Conservation (phyloP, 2,113 vertebrate species). For the Sceloporus undulatus region DNA sequence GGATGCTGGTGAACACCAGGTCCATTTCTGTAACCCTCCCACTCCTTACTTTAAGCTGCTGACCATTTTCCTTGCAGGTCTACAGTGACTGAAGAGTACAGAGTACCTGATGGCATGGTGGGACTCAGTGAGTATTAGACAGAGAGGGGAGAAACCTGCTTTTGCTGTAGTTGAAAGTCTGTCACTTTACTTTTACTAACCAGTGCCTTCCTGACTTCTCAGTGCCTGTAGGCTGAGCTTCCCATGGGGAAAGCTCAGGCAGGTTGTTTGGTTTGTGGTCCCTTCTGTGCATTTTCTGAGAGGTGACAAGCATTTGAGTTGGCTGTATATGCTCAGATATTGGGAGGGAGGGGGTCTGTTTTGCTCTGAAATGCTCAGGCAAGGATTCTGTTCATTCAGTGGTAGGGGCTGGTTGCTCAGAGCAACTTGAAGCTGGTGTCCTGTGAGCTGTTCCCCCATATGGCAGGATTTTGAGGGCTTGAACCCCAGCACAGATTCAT, state of each 20-base stretch:
- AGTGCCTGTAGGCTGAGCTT: constrained; percentile 22
- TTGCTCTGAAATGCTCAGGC: background rate
- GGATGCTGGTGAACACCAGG: background rate
- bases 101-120: constrained; percentile 93
- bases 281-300: background rate
- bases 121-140: constrained; percentile 89
- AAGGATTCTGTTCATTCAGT: background rate
- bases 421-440: background rate
- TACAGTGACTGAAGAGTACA: constrained; percentile 88
- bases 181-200: background rate
- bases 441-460: constrained; percentile 1
- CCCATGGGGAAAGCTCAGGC: constrained; percentile 24
- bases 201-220: background rate
- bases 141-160: constrained; percentile 15
- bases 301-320: constrained; percentile 18
- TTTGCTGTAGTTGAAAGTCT: constrained; percentile 9
- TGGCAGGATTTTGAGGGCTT: background rate
- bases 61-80: constrained; percentile 74
- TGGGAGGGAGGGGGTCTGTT: constrained; percentile 11
- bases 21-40: constrained; percentile 13
- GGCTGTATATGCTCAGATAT: background rate
- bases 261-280: constrained; percentile 22
- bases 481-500: background rate
- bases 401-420: background rate
- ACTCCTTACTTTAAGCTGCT: constrained; percentile 23